Base-by-base conservation (phyloP, 2,888 invertebrate genomes). In the Panopea generosa region DNA sequence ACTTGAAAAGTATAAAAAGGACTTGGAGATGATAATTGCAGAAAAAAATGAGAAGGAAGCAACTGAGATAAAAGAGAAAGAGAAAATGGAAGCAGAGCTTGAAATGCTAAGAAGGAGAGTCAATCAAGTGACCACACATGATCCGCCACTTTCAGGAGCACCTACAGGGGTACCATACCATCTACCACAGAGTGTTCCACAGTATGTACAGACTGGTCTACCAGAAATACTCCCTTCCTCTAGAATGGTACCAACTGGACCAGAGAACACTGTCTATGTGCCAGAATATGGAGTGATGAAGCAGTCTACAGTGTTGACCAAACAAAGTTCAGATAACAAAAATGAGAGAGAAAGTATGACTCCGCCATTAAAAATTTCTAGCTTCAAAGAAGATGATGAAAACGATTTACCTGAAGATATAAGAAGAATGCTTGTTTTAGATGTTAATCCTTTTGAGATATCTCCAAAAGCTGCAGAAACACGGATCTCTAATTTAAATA, bases 1-100 rank as follows among this genome's bases (percentile, higher is more conserved):
- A 24, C 68, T 88, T 1, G 71, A 80, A 18, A 70, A 70, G 7
- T 86, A 88, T 55, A 56, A 77, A 9, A 43, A 63, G 43, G 83
- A 85, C 22, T 60, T 87, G 43, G 77, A 83, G 9, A 55, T 52
- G 6, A 55, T 59, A 7, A 61, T 72, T 47, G 60, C 52, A 24
- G 69, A 61, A 20, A 59, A 45, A n/a, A 18, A 27, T 20, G 56
- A 60, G 11, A 38, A 57, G 16, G 24, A 45, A 18, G 24, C 16
- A 20, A 18, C 49, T 22, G 40, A 40, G n/a, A 61, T 11, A 38
- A 45, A 49, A 22, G 59, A 70, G 9, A 53, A 38, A 20, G 57
- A 63, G 52, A 53, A 40, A 22, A 59, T 33, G 57, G 70, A 62
- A 7, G 22, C 49, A 14, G 66, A 55, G 22, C 55, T 63, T 16